These are phyloP conservation scores for Steatocranus sp. DNA, from an alignment of 2,797 vertebrate genomes.

Conservation along the genomic window DNA sequence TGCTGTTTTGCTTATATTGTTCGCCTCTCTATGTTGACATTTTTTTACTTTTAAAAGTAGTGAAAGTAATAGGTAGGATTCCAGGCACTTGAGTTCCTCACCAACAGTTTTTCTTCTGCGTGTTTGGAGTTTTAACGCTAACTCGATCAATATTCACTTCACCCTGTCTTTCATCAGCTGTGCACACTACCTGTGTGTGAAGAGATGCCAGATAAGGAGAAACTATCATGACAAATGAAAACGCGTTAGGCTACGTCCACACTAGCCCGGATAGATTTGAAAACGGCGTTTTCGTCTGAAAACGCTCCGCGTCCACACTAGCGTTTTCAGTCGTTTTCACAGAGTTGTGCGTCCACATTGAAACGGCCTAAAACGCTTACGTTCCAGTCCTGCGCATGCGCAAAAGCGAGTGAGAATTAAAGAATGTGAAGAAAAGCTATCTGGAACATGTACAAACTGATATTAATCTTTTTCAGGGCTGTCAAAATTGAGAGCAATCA, in stretches of 20 bases:
- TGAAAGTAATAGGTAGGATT: background rate
- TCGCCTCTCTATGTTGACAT: rapidly evolving
- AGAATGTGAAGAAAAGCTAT: background rate
- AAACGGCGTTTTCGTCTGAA: background rate
- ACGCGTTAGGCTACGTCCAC: background rate
- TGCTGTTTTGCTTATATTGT: background rate
- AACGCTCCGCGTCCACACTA: background rate
- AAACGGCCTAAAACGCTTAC: too few relatives aligned
- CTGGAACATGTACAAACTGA: too few relatives aligned
- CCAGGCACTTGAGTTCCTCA: background rate
- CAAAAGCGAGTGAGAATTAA: background rate
- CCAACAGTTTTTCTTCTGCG: background rate
- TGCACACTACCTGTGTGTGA: background rate
- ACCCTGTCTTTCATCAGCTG: background rate
- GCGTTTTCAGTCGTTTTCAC: background rate
- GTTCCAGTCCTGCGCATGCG: rapidly evolving
- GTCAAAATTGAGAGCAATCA: too few relatives aligned
- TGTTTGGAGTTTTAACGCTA: background rate
- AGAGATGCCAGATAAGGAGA: background rate
- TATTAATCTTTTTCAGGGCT: too few relatives aligned
- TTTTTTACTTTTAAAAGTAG: background rate
- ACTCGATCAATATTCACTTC: background rate
- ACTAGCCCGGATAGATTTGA: background rate
- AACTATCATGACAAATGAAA: background rate
- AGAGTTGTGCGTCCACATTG: too few relatives aligned